These are phyloP conservation scores for Urocitellus parryii DNA, from an alignment of 2,113 vertebrate species.

Conservation along the genomic window DNA sequence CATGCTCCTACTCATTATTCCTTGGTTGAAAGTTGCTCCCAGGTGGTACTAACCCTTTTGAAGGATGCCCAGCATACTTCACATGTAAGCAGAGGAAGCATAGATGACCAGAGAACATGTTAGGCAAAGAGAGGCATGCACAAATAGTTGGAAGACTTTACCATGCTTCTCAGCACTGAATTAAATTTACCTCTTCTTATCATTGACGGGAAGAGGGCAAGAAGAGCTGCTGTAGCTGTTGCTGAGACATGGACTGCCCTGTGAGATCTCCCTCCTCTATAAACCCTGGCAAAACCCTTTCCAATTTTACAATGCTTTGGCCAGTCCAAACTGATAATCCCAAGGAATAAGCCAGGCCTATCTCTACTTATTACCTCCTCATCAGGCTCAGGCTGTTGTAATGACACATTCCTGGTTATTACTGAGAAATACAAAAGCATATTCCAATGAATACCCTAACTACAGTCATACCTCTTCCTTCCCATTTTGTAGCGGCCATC, in stretches of 20 bases:
- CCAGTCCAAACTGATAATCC: no score
- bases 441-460: neutral
- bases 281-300: neutral
- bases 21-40: neutral
- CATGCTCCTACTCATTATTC: neutral
- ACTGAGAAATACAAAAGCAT: slow-evolving; percentile 31
- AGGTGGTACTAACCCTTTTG: neutral
- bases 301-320: neutral
- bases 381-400: neutral
- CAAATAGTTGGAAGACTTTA: neutral
- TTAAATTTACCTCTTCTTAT: neutral
- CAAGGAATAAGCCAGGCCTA: no score
- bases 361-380: neutral
- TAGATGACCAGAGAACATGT: neutral
- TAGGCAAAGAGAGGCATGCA: neutral
- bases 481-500: neutral
- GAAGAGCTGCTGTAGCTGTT: neutral
- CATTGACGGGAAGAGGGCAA: neutral
- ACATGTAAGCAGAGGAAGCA: neutral
- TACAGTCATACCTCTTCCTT: neutral
- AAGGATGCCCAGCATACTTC: neutral
- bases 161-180: neutral
- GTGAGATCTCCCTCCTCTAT: neutral
- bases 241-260: neutral
- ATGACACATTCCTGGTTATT: slow-evolving; percentile 4